phyloP scores from a whole-genome alignment of 2,888 invertebrate genomes.

The Tachina grossa region DNA sequence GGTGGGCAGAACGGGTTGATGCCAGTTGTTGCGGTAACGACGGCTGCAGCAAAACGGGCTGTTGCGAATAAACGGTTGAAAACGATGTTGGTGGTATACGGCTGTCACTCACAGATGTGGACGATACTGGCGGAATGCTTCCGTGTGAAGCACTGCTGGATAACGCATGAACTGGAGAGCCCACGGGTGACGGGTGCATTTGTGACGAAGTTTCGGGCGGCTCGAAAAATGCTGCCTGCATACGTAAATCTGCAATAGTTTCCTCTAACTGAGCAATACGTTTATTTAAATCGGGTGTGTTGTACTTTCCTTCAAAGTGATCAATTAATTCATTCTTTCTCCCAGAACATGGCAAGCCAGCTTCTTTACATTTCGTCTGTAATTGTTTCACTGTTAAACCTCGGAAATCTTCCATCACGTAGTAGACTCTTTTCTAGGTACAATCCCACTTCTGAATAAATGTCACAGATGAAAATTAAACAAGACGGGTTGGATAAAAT shows the following conservation, averaged over 20 bases:
- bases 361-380: constrained; percentile 33
- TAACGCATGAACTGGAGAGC: neutral
- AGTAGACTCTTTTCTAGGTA: too few species aligned
- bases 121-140: neutral
- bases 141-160: neutral
- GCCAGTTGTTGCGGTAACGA: neutral
- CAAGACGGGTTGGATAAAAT: too few species aligned
- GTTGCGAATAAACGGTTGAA: neutral
- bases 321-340: constrained; percentile 29
- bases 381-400: constrained; percentile 18
- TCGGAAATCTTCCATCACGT: neutral
- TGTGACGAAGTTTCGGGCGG: neutral
- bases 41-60: neutral
- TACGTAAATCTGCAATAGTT: neutral
- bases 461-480: too few species aligned
- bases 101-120: neutral
- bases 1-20: neutral
- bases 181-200: neutral
- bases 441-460: too few species aligned
- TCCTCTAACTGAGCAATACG: constrained; percentile 19
- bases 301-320: neutral
- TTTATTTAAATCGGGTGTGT: neutral
- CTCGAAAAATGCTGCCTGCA: too few species aligned
- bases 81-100: neutral
- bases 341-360: constrained; percentile 20